Conservation (phyloP, 1,140 invertebrate genomes). For the Phenacoccus solenopsis region DNA sequence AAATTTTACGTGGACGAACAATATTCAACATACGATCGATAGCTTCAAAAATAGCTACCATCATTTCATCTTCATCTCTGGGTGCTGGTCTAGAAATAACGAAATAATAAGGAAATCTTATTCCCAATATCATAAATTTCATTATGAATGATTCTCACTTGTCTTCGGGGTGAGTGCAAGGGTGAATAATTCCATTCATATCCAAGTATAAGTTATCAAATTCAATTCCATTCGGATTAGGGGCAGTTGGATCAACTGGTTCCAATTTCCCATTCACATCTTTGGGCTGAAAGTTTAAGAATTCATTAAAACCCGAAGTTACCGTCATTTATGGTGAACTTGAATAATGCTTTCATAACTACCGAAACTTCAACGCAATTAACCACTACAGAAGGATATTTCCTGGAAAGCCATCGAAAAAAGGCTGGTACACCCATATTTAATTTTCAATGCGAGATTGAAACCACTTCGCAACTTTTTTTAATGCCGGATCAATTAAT, state of each 20-base stretch:
- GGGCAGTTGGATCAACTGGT: constrained; percentile 35
- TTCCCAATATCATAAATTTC: not conserved
- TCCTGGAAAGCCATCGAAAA: constrained; percentile 93
- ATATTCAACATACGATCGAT: constrained; percentile 94
- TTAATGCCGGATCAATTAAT: too few species aligned
- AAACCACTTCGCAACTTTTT: too few species aligned
- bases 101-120: not conserved
- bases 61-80: constrained; percentile 99
- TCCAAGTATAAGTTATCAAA: constrained; percentile 99
- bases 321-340: not conserved
- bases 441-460: constrained; percentile 8
- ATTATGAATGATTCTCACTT: constrained; percentile 45
- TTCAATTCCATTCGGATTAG: constrained; percentile 93
- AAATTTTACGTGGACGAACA: constrained; percentile 81
- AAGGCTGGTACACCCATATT: constrained; percentile 99
- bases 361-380: constrained; percentile 91
- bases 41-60: constrained; percentile 97
- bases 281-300: constrained; percentile 32
- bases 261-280: constrained; percentile 36
- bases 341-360: constrained; percentile 36
- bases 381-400: constrained; percentile 94
- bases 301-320: constrained; percentile 42
- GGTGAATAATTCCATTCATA: constrained; percentile 99
- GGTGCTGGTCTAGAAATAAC: constrained; percentile 65
- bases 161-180: constrained; percentile 99